Evolutionary conservation across 1,140 invertebrate species (phyloP).

Genomic region (Hycleus phaleratus): DNA sequence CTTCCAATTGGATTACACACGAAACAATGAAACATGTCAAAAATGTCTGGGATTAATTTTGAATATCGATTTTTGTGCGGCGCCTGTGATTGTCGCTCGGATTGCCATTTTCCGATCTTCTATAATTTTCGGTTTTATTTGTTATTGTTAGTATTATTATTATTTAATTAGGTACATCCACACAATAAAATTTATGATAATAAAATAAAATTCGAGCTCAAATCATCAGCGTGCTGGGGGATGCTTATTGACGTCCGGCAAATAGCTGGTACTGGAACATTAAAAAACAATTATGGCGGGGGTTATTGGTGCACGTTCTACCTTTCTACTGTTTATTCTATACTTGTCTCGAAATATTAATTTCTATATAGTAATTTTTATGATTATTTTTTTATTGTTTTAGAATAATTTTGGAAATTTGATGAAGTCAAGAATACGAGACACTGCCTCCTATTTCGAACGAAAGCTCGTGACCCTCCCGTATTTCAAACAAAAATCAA

Average conservation of each 20-base stretch:
- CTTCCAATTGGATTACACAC: conserved; percentile 16
- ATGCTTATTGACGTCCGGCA: conserved; percentile 56
- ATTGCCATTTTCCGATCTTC: conserved; percentile 32
- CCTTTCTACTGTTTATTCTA: background rate
- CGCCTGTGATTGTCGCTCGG: conserved; percentile 34
- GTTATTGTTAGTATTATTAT: no score
- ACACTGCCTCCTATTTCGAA: conserved; percentile 3
- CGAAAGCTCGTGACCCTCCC: no score
- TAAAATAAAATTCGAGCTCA: conserved; percentile 18
- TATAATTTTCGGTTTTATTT: background rate
- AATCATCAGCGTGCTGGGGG: conserved; percentile 34
- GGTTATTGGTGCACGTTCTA: conserved; percentile 8
- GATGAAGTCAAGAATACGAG: conserved; percentile 10
- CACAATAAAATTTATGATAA: conserved; percentile 14
- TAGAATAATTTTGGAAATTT: no score
- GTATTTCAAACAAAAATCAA: no score
- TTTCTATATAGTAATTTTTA: no score
- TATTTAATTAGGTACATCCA: conserved; percentile 4
- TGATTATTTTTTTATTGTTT: no score
- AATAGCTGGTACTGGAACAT: conserved; percentile 69
- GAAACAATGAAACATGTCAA: conserved; percentile 11
- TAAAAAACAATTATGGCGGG: conserved; percentile 38
- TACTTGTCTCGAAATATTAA: no score
- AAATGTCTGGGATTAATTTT: background rate
- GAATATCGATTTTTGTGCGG: conserved; percentile 16